Base-by-base conservation (phyloP, 2,888 invertebrate genomes). In the Resseliella maxima region DNA sequence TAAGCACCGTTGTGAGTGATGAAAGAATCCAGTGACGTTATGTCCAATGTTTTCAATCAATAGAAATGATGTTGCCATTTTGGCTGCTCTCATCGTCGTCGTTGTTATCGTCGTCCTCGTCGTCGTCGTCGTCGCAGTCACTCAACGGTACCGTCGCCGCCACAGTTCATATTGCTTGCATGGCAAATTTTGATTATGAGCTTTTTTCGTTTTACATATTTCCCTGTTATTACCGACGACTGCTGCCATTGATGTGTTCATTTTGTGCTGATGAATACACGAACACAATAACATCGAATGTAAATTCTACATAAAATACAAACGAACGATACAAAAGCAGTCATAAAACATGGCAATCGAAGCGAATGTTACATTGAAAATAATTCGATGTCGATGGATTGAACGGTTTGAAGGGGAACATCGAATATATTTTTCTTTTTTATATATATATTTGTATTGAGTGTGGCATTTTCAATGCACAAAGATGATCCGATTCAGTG, bases 211-310 rank as follows among this genome's bases (percentile, higher is more conserved):
- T 72, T 72, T 72, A 72, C 72, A 72, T 72, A 72, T 72, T 72
- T 72, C 31, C 72, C 27, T 72, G 72, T 35, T 35, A 72, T 72
- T 72, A 72, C 72, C 72, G 31, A 31, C 72, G 72, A 72, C 72
- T 72, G 72, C 72, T 72, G 72, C 72, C 72, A 72, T 72, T 72
- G 72, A 72, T 72, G 72, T 72, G 72, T 72, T 72, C 72, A 72
- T 72, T 31, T 72, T 72, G 72, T 72, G 72, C 72, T 72, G 72
- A 72, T 72, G 72, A 72, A 72, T 72, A 72, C 31, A 72, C 31
- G 72, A 72, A 15, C 72, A 72, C 72, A 72, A 72, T 72, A 72
- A 72, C 72, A 35, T 5, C 31, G 31, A 72, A 72, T 72, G 72
- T 72, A 31, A 72, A 72, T 8, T 72, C 31, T 18, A 31, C 72